A percentile compares a stretch with the other conserved stretches of the same genome.
Conservation (phyloP, 1,140 invertebrate genomes). For the Lethrus apterus region DNA sequence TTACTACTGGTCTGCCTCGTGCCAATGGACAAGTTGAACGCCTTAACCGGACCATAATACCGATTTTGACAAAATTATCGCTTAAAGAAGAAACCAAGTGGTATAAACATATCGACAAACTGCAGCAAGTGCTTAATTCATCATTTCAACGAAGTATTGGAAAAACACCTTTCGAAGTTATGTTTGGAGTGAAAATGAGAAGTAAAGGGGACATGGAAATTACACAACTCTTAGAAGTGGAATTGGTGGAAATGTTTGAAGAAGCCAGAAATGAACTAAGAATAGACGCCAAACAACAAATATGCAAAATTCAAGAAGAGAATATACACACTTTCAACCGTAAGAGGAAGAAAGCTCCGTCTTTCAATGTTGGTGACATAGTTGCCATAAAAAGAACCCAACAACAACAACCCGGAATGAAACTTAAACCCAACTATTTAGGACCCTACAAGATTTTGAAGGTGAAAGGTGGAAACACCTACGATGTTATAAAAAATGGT, state of each 20-base stretch:
- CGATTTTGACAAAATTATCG: conserved; percentile 28
- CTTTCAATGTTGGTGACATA: conserved; percentile 32
- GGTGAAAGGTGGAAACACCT: conserved; percentile 27
- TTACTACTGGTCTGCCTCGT: conserved; percentile 32
- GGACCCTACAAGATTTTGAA: conserved; percentile 37
- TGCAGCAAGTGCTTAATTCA: conserved; percentile 34
- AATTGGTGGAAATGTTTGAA: conserved; percentile 14
- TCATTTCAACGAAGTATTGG: conserved; percentile 32
- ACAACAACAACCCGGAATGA: conserved; percentile 32
- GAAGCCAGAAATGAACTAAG: conserved; percentile 24
- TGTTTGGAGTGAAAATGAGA: conserved; percentile 31
- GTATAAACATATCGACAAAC: conserved; percentile 28
- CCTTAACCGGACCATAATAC: conserved; percentile 28
- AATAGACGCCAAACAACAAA: conserved; percentile 26
- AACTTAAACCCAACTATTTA: conserved; percentile 36
- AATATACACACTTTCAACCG: conserved; percentile 29
- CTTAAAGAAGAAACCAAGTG: conserved; percentile 26
- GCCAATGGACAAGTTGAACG: conserved; percentile 35
- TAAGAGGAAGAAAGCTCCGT: conserved; percentile 14
- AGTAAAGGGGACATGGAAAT: conserved; percentile 24
- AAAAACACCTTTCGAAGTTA: conserved; percentile 33
- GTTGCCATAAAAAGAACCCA: conserved; percentile 40
- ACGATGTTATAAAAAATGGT: conserved; percentile 28
- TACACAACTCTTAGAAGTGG: conserved; percentile 19
- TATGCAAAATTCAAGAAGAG: conserved; percentile 32